These are phyloP conservation scores for Mesaphorura yosii DNA, from an alignment of 1,140 invertebrate species.

Conservation along the genomic window DNA sequence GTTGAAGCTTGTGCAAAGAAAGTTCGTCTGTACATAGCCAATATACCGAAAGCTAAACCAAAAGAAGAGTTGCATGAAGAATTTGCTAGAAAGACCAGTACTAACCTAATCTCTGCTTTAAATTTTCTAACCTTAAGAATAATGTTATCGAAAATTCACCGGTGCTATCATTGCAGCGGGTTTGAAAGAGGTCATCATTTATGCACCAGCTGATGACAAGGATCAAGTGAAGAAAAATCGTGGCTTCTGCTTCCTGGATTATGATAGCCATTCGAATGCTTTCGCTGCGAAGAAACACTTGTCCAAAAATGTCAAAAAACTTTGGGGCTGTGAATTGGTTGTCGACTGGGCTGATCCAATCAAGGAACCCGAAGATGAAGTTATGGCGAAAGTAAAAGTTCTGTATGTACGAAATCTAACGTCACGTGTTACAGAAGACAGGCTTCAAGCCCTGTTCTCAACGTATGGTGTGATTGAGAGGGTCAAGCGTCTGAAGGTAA, in stretches of 20 bases:
- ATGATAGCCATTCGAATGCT: slow-evolving; percentile 95
- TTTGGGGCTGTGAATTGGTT: slow-evolving; percentile 28
- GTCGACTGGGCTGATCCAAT: slow-evolving; percentile 99
- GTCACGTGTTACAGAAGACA: slow-evolving; percentile 89
- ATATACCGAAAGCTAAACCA: slow-evolving; percentile 99
- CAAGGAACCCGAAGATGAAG: slow-evolving; percentile 96
- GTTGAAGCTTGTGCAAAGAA: slow-evolving; percentile 98
- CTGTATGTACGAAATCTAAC: slow-evolving; percentile 95
- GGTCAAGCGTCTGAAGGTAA: slow-evolving; percentile 79
- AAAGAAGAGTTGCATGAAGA: slow-evolving; percentile 98
- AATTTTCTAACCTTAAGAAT: no score
- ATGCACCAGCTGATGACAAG: slow-evolving; percentile 96
- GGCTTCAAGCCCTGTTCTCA: slow-evolving; percentile 52
- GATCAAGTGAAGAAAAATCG: slow-evolving; percentile 99
- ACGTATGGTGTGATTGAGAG: slow-evolving; percentile 76
- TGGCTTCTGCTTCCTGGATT: slow-evolving; percentile 99
- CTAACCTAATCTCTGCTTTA: no score
- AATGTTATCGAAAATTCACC: no score
- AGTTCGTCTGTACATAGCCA: slow-evolving; percentile 98
- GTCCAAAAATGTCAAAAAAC: slow-evolving; percentile 93
- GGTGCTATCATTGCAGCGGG: slow-evolving; percentile 59
- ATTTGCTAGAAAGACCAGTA: slow-evolving; percentile 98
- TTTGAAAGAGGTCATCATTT: slow-evolving; percentile 96
- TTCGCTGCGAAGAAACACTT: slow-evolving; percentile 91
- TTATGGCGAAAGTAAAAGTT: slow-evolving; percentile 92